Evolutionary conservation across 1,140 invertebrate genomes (phyloP).

Genomic region (Homalodisca vitripennis): DNA sequence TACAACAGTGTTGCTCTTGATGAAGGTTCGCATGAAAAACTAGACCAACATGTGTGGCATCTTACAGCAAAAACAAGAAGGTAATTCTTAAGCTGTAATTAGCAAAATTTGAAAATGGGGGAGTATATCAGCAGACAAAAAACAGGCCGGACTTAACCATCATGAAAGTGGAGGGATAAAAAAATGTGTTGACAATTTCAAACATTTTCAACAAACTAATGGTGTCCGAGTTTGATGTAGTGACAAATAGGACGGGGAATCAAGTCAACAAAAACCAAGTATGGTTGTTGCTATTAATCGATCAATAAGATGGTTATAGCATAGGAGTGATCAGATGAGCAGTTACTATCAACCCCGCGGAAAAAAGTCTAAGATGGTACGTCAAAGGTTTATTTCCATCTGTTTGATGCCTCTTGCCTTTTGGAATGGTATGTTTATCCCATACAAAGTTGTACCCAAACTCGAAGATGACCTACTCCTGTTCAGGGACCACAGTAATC

Average conservation of each 20-base stretch:
- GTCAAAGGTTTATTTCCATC: background rate
- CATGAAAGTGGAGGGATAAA: too few relatives aligned
- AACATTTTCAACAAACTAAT: too few relatives aligned
- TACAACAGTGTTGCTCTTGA: background rate
- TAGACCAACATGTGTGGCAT: background rate
- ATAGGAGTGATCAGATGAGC: background rate
- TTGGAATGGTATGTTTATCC: background rate
- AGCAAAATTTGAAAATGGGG: background rate
- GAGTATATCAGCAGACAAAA: too few relatives aligned
- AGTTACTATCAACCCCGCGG: background rate
- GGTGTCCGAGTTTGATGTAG: background rate
- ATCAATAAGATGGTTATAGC: too few relatives aligned
- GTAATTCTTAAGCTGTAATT: background rate
- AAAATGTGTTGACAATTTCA: background rate
- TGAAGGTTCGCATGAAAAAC: background rate
- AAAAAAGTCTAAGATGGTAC: background rate
- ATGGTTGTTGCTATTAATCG: too few relatives aligned
- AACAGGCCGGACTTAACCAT: too few relatives aligned
- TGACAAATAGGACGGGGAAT: background rate
- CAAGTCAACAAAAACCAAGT: background rate
- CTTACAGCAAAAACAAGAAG: background rate
- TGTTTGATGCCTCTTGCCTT: background rate
- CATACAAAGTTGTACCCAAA: background rate
- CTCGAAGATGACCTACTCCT: background rate
- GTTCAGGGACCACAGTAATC: background rate